Conservation (phyloP, 2,113 vertebrate genomes). For the Xenopus borealis region DNA sequence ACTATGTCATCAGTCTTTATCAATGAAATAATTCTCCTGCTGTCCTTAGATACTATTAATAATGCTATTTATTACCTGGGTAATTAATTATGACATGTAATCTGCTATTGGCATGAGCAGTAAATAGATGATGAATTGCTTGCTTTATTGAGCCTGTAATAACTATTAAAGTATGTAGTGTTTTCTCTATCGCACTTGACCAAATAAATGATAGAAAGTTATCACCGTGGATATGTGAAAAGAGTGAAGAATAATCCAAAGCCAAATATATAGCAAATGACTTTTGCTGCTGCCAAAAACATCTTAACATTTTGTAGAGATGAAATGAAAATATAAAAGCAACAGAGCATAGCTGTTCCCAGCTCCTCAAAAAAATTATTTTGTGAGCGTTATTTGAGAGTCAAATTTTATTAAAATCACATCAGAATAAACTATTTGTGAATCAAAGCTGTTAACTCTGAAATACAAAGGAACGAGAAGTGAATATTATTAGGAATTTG, state of each 20-base stretch:
- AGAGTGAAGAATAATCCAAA: constrained; percentile 23
- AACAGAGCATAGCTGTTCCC: constrained; percentile 19
- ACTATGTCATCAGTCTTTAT: constrained; percentile 94
- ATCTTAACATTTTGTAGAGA: constrained; percentile 22
- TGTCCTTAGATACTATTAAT: constrained; percentile 82
- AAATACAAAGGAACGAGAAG: not conserved
- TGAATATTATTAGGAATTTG: not conserved
- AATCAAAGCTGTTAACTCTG: constrained; percentile 7
- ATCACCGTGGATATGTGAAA: constrained; percentile 26
- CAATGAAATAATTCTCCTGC: constrained; percentile 71
- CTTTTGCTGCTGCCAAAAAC: constrained; percentile 27
- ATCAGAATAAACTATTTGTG: constrained; percentile 29
- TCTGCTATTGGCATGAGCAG: constrained; percentile 77
- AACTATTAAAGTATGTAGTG: constrained; percentile 29
- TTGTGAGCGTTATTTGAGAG: constrained; percentile 39
- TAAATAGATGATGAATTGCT: constrained; percentile 90
- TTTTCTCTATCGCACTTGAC: constrained; percentile 24
- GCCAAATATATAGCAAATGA: constrained; percentile 10
- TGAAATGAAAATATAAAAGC: constrained; percentile 17
- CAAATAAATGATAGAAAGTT: constrained; percentile 36
- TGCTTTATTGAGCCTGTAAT: constrained; percentile 67
- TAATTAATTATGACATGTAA: constrained; percentile 94
- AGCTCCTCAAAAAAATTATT: constrained; percentile 28
- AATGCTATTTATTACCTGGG: constrained; percentile 83
- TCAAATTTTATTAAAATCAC: constrained; percentile 40